phyloP scores from a whole-genome alignment of 2,797 vertebrate species.

The Lacerta bilineata region DNA sequence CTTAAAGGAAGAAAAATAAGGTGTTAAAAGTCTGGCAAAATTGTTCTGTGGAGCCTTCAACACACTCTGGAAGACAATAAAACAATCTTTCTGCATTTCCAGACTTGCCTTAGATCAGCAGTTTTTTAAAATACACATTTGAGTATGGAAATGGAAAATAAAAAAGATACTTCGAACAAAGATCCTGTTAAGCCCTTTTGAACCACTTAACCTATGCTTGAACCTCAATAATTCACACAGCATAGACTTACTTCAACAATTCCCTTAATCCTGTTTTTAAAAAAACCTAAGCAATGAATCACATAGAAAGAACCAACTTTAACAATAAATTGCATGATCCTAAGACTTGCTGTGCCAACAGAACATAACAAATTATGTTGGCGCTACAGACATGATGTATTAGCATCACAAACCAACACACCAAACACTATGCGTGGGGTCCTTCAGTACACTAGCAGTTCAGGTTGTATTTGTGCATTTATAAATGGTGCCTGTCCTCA shows the following conservation, averaged over 20 bases:
- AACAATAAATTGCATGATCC: conserved; percentile 41
- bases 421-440: background rate
- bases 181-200: conserved; percentile 67
- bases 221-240: conserved; percentile 60
- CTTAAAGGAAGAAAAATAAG: conserved; percentile 17
- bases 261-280: conserved; percentile 67
- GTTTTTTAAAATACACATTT: conserved; percentile 59
- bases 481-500: background rate
- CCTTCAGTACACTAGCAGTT: background rate
- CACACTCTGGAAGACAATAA: conserved; percentile 37
- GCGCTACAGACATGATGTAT: background rate
- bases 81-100: conserved; percentile 32
- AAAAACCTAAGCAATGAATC: conserved; percentile 60
- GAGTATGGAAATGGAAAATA: conserved; percentile 66
- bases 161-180: conserved; percentile 61
- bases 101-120: conserved; percentile 53
- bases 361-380: conserved; percentile 4
- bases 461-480: background rate
- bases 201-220: conserved; percentile 59
- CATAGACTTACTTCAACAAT: conserved; percentile 67
- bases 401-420: background rate
- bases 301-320: conserved; percentile 15
- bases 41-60: conserved; percentile 47
- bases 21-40: conserved; percentile 36
- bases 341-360: conserved; percentile 21